Evolutionary conservation across 2,888 invertebrate genomes (phyloP), one percentile per base, ranked within the genome.

Genomic region (Gryllus longicercus): DNA sequence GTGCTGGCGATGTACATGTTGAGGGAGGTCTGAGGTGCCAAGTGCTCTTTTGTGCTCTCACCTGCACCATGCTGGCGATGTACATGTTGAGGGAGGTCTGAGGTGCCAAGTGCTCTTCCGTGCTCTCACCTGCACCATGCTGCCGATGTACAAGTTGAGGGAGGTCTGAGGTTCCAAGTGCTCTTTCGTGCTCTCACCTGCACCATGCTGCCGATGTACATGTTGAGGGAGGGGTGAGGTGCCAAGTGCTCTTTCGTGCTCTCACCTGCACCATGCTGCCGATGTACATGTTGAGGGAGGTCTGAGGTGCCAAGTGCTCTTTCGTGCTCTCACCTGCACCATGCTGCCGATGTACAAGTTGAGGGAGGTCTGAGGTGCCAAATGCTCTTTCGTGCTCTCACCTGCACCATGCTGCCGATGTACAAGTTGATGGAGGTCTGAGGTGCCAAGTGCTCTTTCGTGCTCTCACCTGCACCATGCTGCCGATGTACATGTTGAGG

Each of bases 241-340:
- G 5, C 38, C 8, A 38, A 38, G 38, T 38, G 38, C 4, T 38
- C 5, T 38, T 38, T 5, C 38, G 5, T 5, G 3, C 38, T 5
- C 38, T 38, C 38, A 63, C 63, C 84, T 92, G 92, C 0, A 93
- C 91, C 89, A 94, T 91, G 0, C 92, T 90, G 0, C 92, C 93
- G 83, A 94, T 91, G 85, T 93, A 94, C 3, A 89, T 89, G 87
- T 94, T 93, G 10, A 94, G 86, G 0, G 92, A 92, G 84, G 91
- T 0, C 93, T 93, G 76, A 94, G 87, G 80, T 91, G 89, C 4
- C 93, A 93, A 0, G 93, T 92, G 0, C 94, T 8, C 8, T 8
- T 38, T 38, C 38, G 8, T 38, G 5, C 38, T 5, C 38, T 38
- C 38, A 38, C 38, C 38, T 38, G 38, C 8, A 38, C 38, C 38